Base-by-base conservation (phyloP, 2,797 vertebrate genomes). In the Lacerta agilis region DNA sequence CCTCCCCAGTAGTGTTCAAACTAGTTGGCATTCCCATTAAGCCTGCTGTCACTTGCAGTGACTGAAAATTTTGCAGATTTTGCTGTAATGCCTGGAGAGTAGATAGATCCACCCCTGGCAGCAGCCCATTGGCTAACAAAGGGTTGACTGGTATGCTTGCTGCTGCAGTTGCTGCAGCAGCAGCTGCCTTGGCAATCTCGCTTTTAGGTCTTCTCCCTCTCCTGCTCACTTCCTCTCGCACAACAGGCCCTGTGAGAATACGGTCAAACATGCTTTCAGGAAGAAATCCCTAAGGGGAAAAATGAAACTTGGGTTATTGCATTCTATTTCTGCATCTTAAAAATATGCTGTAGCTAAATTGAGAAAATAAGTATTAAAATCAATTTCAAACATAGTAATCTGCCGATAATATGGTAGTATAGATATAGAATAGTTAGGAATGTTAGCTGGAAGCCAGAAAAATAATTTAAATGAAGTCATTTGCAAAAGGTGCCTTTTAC, bases 261-360 rank as follows among this genome's bases (percentile, higher is more conserved):
- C 99, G 98, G 91, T 99, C 99, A 88, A 98, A 99, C 99, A 99
- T 99, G 61, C 97, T 99, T 93, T 98, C 98, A 10, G 99, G 99
- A 85, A 99, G 98, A 94, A 99, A 99, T 13, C 99, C 99, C 99
- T 99, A 93, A 1, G 1, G 3, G 5, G 2, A 90, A 81, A 64
- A 94, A 27, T 94, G 5, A 90, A 61, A 84, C 6, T 0, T 1
- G 6, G 29, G 4, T 87, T 0, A 93, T 75, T 2, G 0, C 13
- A 89, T 5, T 77, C 73, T 1, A 0, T 0, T 72, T 55, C 23
- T n/a, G 4, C 5, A 45, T 0, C 38, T 67, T 78, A 49, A 64
- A 76, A 45, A 27, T 78, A 27, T 1, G 41, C 38, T 75, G 64
- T 0, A 64, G 29, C 3, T 83, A 11, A 77, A 58, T 73, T 23